Evolutionary conservation across 2,113 vertebrate species (phyloP).

Genomic region (Beaufortia kweichowensis): DNA sequence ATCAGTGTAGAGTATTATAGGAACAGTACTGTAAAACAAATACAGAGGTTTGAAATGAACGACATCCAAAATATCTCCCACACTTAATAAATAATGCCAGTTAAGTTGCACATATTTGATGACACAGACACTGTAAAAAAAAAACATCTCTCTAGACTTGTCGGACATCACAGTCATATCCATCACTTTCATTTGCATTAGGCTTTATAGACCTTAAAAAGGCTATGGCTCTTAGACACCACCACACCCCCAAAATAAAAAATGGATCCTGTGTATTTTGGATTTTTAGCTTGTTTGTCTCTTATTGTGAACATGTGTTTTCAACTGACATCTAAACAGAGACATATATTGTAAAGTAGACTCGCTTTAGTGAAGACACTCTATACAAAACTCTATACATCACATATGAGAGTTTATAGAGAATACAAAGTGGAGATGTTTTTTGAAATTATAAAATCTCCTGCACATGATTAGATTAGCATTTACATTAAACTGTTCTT

Average conservation of each 20-base stretch:
- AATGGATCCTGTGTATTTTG: neutral
- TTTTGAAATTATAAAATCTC: neutral
- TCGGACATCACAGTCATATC: constrained; percentile 35
- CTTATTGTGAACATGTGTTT: neutral
- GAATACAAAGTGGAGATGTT: constrained; percentile 6
- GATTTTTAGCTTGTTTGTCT: constrained; percentile 22
- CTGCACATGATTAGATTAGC: too few relatives aligned
- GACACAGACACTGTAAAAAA: constrained; percentile 22
- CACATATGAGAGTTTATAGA: constrained; percentile 20
- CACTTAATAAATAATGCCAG: constrained; percentile 9
- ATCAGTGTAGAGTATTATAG: constrained; percentile 35
- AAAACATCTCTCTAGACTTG: neutral
- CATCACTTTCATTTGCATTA: constrained; percentile 40
- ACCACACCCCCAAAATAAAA: neutral
- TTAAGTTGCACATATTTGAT: constrained; percentile 9
- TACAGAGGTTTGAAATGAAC: constrained; percentile 11
- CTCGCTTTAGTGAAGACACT: neutral
- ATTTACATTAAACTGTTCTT: too few relatives aligned
- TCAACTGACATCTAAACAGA: constrained; percentile 19
- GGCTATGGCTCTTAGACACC: constrained; percentile 46
- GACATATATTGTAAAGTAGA: neutral
- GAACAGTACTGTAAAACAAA: constrained; percentile 30
- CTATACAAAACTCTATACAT: constrained; percentile 5
- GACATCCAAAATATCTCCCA: neutral
- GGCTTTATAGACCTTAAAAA: constrained; percentile 38